Base-by-base conservation (phyloP, 2,888 invertebrate genomes). In the Caenorhabditis imperialis region DNA sequence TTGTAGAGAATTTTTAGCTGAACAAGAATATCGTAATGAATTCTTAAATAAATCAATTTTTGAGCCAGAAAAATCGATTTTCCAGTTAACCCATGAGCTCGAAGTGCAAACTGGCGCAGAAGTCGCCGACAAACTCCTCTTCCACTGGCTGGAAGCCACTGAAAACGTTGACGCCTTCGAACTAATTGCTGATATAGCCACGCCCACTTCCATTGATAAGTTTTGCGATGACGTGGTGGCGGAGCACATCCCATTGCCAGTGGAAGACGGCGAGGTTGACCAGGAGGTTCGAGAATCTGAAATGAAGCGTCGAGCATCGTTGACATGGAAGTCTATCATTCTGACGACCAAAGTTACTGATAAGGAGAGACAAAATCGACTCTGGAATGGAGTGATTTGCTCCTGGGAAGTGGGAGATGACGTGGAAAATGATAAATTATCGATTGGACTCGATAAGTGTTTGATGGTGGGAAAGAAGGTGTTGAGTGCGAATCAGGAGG, bases 291-390 rank as follows among this genome's bases (percentile, higher is more conserved):
- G 18, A 6, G n/a, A n/a, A n/a, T n/a, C n/a, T n/a, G n/a, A n/a
- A n/a, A n/a, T n/a, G n/a, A n/a, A n/a, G n/a, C 35, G 62, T 33
- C 16, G 61, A 38, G 23, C 30, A 14, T 20, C 45, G 10, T 20
- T 67, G 48, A 74, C 74, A 6, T 74, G 74, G 74, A 74, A 74
- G 25, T 45, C 55, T 2, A 33, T 74, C 12, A 53, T 74, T 48
- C 30, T 74, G 40, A 74, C 67, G 1, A 67, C 61, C 10, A 61
- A 51, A 61, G n/a, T n/a, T n/a, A 47, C 55, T 10, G 74, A 67
- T 7, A 74, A 74, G 42, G 74, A 74, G 0, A 42, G 42, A 33
- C 14, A 22, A 4, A 25, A 25, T 35, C 37, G 47, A 20, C 35
- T 73, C n/a, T 67, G 65, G 65, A 73, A 55, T 30, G 65, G 54